Conservation (phyloP, 2,888 invertebrate genomes). For the Rhogogaster chlorosoma region DNA sequence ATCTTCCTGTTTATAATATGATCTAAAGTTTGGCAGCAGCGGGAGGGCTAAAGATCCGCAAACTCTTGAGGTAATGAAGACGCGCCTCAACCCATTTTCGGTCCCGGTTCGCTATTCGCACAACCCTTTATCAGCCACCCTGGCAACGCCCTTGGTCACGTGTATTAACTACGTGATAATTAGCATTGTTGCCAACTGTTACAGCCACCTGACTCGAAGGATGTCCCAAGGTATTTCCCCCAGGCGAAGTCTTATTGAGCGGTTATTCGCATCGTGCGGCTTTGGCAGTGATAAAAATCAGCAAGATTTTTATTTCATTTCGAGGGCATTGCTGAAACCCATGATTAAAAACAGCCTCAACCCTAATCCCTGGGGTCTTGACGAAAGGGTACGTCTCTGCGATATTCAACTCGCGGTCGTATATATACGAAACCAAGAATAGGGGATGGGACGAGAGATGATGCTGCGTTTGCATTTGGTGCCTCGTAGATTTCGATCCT, state of each 20-base stretch:
- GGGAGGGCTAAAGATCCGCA: neutral
- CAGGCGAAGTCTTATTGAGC: neutral
- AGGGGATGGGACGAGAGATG: neutral
- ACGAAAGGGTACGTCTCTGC: neutral
- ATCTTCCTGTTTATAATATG: conserved; percentile 42
- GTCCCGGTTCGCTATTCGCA: neutral
- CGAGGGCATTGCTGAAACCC: neutral
- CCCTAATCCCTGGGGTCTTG: neutral
- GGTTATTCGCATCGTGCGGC: neutral
- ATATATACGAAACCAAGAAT: neutral
- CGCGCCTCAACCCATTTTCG: conserved; percentile 9
- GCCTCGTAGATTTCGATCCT: conserved; percentile 60
- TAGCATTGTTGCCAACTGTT: conserved; percentile 60
- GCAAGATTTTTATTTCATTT: neutral
- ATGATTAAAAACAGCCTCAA: conserved; percentile 21
- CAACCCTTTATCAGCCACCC: neutral
- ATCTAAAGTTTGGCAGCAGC: conserved; percentile 19
- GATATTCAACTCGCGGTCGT: neutral
- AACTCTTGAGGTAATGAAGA: conserved; percentile 31
- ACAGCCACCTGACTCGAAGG: conserved; percentile 36
- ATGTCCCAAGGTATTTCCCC: conserved; percentile 24
- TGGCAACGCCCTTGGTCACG: conserved; percentile 50
- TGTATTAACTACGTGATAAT: conserved; percentile 56
- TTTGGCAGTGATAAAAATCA: neutral
- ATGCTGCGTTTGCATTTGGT: conserved; percentile 36